Base-by-base conservation (phyloP, 2,888 invertebrate species). In the Drosophila ezoana region DNA sequence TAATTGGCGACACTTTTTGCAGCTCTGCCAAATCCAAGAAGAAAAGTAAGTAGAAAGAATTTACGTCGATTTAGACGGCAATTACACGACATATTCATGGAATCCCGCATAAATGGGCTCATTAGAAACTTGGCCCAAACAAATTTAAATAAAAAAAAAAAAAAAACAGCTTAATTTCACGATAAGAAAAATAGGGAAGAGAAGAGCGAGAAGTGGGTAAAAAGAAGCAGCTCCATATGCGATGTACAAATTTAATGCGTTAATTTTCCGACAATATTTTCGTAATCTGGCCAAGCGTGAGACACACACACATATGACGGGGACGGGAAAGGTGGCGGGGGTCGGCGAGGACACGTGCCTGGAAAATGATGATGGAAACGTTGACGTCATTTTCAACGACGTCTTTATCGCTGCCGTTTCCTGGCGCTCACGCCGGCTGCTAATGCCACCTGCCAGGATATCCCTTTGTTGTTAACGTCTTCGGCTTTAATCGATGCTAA, bases 401-500 rank as follows among this genome's bases (percentile, higher is more conserved):
- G 76, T 65, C 76, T 70, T 79, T 70, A 79, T 76, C 76, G 69
- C 51, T 32, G 45, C 38, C 18, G 56, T 61, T 74, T 79, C 76
- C 79, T 74, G 54, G 20, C 49, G 20, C 32, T 35, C 18, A 28
- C 28, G 32, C 20, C 44, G 62, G 23, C 44, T 40, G 40, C 40
- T 38, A n/a, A 58, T 45, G 68, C 72, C 63, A 49, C 60, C 81
- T 72, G 73, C 51, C 75, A 68, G 89, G 85, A 87, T 84, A 74
- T 89, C 89, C 86, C 61, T 73, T 89, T 87, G 89, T 81, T 84
- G 89, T 84, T 71, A 87, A 73, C 82, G 71, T 73, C 81, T 80
- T 84, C 49, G 89, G 84, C 89, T 89, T 87, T 81, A 79, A 89
- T 82, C 89, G 87, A 72, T 75, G 85, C 82, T 87, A 81, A 84